phyloP scores from a whole-genome alignment of 2,113 vertebrate species.

The rat (Rattus norvegicus) region DNA sequence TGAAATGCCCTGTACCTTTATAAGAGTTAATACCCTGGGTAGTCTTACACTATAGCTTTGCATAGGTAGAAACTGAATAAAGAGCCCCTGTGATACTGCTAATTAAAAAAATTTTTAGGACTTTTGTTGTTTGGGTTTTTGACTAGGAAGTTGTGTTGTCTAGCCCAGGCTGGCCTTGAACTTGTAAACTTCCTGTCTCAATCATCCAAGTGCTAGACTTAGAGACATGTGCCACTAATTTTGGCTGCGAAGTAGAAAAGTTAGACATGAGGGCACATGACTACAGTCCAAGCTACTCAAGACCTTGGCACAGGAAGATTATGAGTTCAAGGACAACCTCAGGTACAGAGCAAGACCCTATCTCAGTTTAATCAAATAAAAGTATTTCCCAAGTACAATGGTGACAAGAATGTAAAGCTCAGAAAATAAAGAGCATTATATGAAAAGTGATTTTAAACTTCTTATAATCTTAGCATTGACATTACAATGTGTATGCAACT shows the following conservation, averaged over 20 bases:
- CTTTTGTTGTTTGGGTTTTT: background rate
- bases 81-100: background rate
- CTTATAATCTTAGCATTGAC: background rate
- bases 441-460: background rate
- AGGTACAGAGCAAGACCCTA: background rate
- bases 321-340: background rate
- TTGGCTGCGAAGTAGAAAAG: background rate
- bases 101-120: background rate
- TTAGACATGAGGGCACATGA: background rate
- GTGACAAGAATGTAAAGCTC: background rate
- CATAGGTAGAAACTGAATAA: background rate
- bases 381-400: background rate
- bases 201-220: background rate
- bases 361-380: conserved; percentile 12
- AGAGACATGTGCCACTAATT: too few relatives aligned
- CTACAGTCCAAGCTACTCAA: background rate
- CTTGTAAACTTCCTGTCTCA: background rate
- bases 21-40: background rate
- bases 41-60: background rate
- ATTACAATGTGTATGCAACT: background rate
- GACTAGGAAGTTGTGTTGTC: background rate
- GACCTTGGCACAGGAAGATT: background rate
- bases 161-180: background rate
- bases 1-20: background rate
- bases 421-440: background rate